Evolutionary conservation across 1,140 invertebrate genomes (phyloP).

Genomic region (Aphis gossypii): DNA sequence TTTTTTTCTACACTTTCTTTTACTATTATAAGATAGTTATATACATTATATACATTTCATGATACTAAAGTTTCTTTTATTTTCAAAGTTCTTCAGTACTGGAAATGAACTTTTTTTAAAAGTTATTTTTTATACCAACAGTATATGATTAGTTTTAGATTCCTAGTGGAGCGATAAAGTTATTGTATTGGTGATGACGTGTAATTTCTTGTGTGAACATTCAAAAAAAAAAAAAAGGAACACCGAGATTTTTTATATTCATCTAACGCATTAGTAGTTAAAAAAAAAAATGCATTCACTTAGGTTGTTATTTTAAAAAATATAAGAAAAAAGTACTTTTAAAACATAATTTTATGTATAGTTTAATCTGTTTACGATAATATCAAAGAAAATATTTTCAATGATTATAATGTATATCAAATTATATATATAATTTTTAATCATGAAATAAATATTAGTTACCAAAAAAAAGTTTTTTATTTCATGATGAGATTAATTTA

Average conservation of each 20-base stretch:
- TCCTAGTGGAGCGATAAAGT: not conserved
- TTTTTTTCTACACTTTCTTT: not conserved
- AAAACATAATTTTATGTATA: not conserved
- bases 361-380: not conserved
- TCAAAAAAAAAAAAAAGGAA: not conserved
- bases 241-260: not conserved
- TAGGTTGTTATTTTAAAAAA: not conserved
- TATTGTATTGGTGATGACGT: not conserved
- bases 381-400: not conserved
- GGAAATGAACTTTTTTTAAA: not conserved
- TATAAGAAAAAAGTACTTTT: not conserved
- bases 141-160: slow-evolving; percentile 12
- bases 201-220: not conserved
- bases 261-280: not conserved
- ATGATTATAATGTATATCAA: not conserved
- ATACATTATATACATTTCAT: not conserved
- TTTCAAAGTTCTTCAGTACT: not conserved
- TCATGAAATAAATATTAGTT: not conserved
- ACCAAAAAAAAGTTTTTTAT: not conserved
- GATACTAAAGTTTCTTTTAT: not conserved
- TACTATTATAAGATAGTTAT: not conserved
- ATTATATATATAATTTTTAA: not conserved
- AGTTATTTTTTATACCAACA: not conserved
- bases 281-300: not conserved
- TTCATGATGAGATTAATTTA: not conserved